These are phyloP conservation scores for Eremobia ochroleuca DNA, from an alignment of 2,888 invertebrate species.

Conservation along the genomic window DNA sequence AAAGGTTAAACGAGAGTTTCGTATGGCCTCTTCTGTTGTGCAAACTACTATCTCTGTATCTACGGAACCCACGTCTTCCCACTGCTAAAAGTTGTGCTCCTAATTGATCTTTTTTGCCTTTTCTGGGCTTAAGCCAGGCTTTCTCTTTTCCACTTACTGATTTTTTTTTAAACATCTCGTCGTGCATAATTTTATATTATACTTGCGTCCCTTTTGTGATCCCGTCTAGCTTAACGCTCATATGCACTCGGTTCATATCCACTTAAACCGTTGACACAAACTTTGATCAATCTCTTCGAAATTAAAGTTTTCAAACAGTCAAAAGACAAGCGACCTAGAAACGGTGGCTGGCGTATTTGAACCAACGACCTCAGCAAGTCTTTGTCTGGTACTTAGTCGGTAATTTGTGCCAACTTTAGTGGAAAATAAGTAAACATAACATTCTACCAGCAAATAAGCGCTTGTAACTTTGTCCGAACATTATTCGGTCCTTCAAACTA, in stretches of 20 bases:
- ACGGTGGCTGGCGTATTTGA: constrained; percentile 11
- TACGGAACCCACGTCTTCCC: constrained; percentile 33
- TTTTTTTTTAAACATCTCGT: background rate
- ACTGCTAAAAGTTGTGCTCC: constrained; percentile 3
- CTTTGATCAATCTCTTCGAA: constrained; percentile 2
- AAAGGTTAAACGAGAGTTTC: background rate
- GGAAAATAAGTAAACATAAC: constrained; percentile 35
- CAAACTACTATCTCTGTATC: constrained; percentile 22
- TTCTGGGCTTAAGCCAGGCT: constrained; percentile 18
- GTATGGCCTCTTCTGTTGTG: background rate
- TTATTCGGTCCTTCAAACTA: constrained; percentile 39
- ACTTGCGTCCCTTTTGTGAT: background rate
- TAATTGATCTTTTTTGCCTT: constrained; percentile 30
- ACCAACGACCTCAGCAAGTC: constrained; percentile 26
- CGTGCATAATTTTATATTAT: background rate
- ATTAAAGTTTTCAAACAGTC: constrained; percentile 1
- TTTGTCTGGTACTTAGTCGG: constrained; percentile 22
- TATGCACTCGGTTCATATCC: background rate
- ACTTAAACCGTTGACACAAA: background rate
- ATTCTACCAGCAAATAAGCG: constrained; percentile 34
- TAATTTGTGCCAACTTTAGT: constrained; percentile 42
- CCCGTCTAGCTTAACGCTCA: background rate
- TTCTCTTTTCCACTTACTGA: background rate
- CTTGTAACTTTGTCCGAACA: constrained; percentile 35
- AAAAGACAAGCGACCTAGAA: constrained; percentile 30